Base-by-base conservation (phyloP, 2,888 invertebrate genomes). In the Drosophila subquinaria region DNA sequence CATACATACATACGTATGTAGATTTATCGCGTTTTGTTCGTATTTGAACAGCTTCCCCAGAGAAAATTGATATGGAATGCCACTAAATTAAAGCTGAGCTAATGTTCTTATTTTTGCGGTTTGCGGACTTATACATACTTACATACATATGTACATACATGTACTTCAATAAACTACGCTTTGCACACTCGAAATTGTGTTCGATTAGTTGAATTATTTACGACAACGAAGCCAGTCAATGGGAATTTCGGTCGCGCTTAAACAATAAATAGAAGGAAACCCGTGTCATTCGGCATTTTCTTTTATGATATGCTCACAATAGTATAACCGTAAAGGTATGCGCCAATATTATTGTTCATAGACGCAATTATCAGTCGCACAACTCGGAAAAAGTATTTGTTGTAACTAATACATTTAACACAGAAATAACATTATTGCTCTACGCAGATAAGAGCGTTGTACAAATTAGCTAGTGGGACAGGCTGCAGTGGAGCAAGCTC, bases 381-480 rank as follows among this genome's bases (percentile, higher is more conserved):
- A 52, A 59, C 50, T 60, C 53, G 30, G 35, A 13, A 23, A 15
- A 10, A 43, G 48, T 65, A 61, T 33, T 73, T 75, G 50, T 48
- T 66, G 55, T 38, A 61, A 45, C 61, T 55, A 79, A 79, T 72
- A 79, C 33, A 73, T 69, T 69, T 55, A 75, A 88, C 88, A 86
- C 78, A 80, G 73, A 88, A 88, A 86, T 51, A 83, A 75, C 81
- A 88, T 84, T 83, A 87, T 79, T 79, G 51, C 35, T 27, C 13
- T 30, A 15, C 47, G 20, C 69, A 73, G 85, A 86, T 86, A 86
- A 88, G 69, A 48, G 48, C 40, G 8, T n/a, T 30, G 50, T 38
- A 50, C 43, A 38, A 67, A 66, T 30, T 67, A 38, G 2, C 38
- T 38, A n/a, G n/a, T 4, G n/a, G n/a, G 1, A 38, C 6, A 2